These are phyloP conservation scores for Champsocephalus esox DNA, from an alignment of 2,797 vertebrate genomes.

Conservation along the genomic window DNA sequence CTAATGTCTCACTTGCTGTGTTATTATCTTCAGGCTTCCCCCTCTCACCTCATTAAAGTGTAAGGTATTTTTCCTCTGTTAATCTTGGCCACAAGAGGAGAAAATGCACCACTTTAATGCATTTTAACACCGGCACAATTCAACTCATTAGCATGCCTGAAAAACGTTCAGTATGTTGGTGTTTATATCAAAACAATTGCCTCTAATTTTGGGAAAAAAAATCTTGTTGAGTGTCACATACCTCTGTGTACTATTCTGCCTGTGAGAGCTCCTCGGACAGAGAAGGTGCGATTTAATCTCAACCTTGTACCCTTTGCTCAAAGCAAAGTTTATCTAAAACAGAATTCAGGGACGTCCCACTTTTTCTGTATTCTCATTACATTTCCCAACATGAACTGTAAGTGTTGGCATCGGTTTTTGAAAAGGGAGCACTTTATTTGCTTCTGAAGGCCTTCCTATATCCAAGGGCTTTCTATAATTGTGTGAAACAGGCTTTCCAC, in stretches of 20 bases:
- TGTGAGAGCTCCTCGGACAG: background rate
- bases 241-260: background rate
- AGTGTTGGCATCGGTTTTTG: background rate
- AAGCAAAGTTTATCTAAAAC: slow-evolving; percentile 13
- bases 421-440: slow-evolving; percentile 70
- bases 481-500: background rate
- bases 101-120: slow-evolving; percentile 18
- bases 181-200: slow-evolving; percentile 7
- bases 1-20: slow-evolving; percentile 41
- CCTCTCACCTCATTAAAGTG: slow-evolving; percentile 49
- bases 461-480: slow-evolving; percentile 12
- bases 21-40: slow-evolving; percentile 35
- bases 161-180: background rate
- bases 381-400: slow-evolving; percentile 7
- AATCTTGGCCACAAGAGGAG: slow-evolving; percentile 20
- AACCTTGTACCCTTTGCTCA: background rate
- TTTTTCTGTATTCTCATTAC: background rate
- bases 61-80: slow-evolving; percentile 23
- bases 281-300: slow-evolving; percentile 16
- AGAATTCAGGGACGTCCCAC: slow-evolving; percentile 27
- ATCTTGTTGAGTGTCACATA: background rate
- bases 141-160: slow-evolving; percentile 18
- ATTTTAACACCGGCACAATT: slow-evolving; percentile 1
- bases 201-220: background rate
- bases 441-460: slow-evolving; percentile 82